Conservation (phyloP, 2,113 vertebrate genomes). For the Siniperca chuatsi region DNA sequence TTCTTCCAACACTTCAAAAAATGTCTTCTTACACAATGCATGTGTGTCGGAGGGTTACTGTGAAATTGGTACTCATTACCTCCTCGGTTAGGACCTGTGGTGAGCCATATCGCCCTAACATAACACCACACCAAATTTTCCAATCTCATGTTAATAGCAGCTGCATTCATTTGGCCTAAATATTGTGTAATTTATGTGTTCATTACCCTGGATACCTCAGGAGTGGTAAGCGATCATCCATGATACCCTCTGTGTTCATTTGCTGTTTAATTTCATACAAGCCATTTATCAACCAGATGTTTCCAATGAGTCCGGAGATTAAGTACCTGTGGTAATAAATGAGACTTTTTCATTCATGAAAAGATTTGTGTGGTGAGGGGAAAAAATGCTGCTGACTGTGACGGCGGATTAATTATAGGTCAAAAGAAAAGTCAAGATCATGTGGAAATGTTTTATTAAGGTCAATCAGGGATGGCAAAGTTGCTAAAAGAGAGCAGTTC, state of each 20-base stretch:
- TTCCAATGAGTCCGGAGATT: slow-evolving; percentile 77
- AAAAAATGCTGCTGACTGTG: slow-evolving; percentile 11
- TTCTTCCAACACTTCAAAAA: background rate
- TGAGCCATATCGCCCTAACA: background rate
- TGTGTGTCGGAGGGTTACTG: rapidly evolving
- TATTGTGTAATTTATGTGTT: slow-evolving; percentile 66
- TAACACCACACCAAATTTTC: background rate
- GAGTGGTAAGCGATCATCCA: slow-evolving; percentile 63
- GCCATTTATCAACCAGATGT: slow-evolving; percentile 82
- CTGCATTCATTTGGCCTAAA: slow-evolving; percentile 58
- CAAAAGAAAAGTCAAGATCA: slow-evolving; percentile 64
- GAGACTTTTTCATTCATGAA: slow-evolving; percentile 76
- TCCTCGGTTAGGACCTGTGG: background rate
- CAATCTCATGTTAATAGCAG: slow-evolving; percentile 28
- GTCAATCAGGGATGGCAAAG: slow-evolving; percentile 26
- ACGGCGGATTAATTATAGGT: slow-evolving; percentile 67
- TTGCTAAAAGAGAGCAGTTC: background rate
- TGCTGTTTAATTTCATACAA: slow-evolving; percentile 80
- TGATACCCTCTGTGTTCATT: slow-evolving; percentile 71
- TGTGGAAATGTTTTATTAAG: slow-evolving; percentile 46
- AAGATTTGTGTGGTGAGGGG: slow-evolving; percentile 54
- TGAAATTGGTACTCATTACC: background rate
- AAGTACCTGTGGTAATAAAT: slow-evolving; percentile 78
- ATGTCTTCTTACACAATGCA: background rate
- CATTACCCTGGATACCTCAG: slow-evolving; percentile 57